These are phyloP conservation scores for Mobula hypostoma DNA, from an alignment of 2,113 vertebrate species.

Conservation along the genomic window DNA sequence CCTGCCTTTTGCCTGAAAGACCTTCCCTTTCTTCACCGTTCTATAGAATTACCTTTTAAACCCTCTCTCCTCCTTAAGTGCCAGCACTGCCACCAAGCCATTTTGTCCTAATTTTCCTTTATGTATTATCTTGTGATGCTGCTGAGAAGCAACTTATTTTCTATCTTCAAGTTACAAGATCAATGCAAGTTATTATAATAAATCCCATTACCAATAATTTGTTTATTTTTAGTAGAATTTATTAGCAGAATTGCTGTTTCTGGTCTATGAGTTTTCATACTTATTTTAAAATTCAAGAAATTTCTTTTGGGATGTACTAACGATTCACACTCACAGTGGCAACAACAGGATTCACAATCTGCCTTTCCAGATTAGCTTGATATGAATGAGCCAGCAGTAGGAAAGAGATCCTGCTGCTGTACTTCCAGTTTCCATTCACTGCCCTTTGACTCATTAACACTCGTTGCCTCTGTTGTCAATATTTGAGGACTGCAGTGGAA, in stretches of 20 bases:
- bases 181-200: background rate
- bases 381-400: background rate
- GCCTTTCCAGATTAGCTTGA: background rate
- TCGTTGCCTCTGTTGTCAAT: slow-evolving; percentile 42
- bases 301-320: background rate
- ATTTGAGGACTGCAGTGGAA: slow-evolving; percentile 47
- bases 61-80: background rate
- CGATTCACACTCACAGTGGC: background rate
- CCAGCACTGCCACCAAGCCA: background rate
- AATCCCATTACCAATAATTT: background rate
- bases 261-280: background rate
- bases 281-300: background rate
- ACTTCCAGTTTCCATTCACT: slow-evolving; percentile 58
- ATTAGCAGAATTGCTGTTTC: background rate
- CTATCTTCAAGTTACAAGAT: background rate
- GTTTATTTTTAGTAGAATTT: background rate
- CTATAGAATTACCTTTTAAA: background rate
- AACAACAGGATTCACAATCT: background rate
- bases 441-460: slow-evolving; percentile 52
- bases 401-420: background rate
- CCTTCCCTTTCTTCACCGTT: background rate
- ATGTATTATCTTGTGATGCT: background rate
- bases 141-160: background rate
- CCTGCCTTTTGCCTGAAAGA: background rate
- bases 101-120: background rate